Base-by-base conservation (phyloP, 2,113 vertebrate genomes). In the Microtus ochrogaster region DNA sequence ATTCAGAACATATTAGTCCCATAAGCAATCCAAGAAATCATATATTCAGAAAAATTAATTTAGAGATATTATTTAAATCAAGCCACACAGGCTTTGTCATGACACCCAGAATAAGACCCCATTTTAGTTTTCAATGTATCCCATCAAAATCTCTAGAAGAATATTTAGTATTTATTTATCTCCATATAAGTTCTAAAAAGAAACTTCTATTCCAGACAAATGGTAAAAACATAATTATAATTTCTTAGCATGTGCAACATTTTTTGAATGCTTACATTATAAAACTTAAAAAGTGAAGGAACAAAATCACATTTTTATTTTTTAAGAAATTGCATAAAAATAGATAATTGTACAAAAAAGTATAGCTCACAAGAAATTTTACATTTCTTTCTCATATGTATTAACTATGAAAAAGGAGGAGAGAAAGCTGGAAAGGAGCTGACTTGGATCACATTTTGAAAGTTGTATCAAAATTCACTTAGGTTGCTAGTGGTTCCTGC, bases 381-480 rank as follows among this genome's bases (percentile, higher is more conserved):
- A 89, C 39, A 30, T 92, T 44, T 93, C 36, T 77, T 91, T 84
- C 73, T 72, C 17, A 55, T 2, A n/a, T 90, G 12, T 19, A 74
- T 44, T 93, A 82, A 78, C 61, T 65, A 73, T 58, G 26, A n/a
- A 36, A 65, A 91, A 72, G 49, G 55, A 88, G 52, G 92, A 74
- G 26, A 97, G 73, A 89, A 96, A 61, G 74, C 19, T 83, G 55
- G 89, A 94, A 33, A 90, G 79, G 30, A 61, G 5, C 3, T 39
- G 68, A 55, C 14, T 55, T 82, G 58, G 22, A 61, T 70, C n/a
- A 65, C 22, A 68, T 55, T 74, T 90, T 92, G 7, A 92, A 88
- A 7, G 70, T 95, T 94, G 52, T 82, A 49, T 89, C 72, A 78
- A 81, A 91, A 96, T 73, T 92, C n/a, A 73, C 28, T 61, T 85